These are phyloP conservation scores for Leptoclinus maculatus DNA, from an alignment of 2,797 vertebrate species.

Conservation along the genomic window DNA sequence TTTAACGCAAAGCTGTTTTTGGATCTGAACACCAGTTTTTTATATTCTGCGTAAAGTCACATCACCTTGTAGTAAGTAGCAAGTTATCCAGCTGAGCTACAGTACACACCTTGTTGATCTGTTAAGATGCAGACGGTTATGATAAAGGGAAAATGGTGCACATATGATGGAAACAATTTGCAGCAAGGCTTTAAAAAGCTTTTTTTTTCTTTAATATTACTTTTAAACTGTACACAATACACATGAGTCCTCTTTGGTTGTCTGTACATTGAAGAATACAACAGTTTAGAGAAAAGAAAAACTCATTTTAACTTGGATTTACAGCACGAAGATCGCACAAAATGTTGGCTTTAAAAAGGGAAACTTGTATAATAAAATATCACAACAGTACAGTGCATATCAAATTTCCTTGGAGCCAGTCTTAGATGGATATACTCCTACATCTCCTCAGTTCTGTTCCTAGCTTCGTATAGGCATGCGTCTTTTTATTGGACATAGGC, in stretches of 20 bases:
- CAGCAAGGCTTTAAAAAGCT: neutral
- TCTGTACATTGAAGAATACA: neutral
- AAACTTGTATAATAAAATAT: neutral
- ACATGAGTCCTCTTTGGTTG: neutral
- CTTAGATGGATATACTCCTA: slow-evolving; percentile 37
- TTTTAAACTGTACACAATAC: neutral
- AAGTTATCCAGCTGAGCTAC: too few relatives aligned
- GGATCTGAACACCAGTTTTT: too few relatives aligned
- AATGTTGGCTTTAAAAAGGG: neutral
- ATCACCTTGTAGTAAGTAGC: too few relatives aligned
- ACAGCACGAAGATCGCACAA: neutral
- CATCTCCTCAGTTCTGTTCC: neutral
- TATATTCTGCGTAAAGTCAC: too few relatives aligned
- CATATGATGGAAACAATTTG: neutral
- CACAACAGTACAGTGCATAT: neutral
- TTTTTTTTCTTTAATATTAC: neutral
- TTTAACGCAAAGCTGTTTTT: too few relatives aligned
- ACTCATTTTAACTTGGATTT: neutral
- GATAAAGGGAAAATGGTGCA: neutral
- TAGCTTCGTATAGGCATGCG: neutral
- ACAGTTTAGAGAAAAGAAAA: neutral
- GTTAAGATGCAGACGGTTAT: too few relatives aligned
- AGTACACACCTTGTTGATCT: neutral
- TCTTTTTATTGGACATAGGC: neutral
- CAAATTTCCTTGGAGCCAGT: neutral